A percentile compares a stretch with the other conserved stretches of the same genome.
Evolutionary conservation across 2,113 vertebrate genomes (phyloP).

Genomic region (Sebastes schlegelii): DNA sequence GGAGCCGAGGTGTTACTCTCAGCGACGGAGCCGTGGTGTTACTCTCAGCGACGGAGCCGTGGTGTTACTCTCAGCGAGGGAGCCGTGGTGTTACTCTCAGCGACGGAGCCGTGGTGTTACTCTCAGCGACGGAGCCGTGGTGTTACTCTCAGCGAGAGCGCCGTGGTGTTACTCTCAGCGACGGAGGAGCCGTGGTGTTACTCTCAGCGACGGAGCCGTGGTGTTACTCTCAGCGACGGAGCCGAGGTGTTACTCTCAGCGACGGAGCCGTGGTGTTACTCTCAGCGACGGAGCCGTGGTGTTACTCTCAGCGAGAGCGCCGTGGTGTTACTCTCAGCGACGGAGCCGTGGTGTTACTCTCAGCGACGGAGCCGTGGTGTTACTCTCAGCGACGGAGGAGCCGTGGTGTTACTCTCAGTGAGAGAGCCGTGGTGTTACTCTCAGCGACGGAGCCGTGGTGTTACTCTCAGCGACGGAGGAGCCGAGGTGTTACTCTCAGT

Average conservation of each 20-base stretch:
- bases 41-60: slow-evolving; percentile 57
- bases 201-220: slow-evolving; percentile 57
- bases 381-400: slow-evolving; percentile 55
- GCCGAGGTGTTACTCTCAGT: slow-evolving; percentile 39
- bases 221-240: slow-evolving; percentile 68
- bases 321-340: slow-evolving; percentile 32
- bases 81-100: slow-evolving; percentile 66
- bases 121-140: slow-evolving; percentile 57
- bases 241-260: too few species aligned
- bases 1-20: too few species aligned
- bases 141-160: slow-evolving; percentile 66
- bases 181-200: slow-evolving; percentile 61
- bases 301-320: slow-evolving; percentile 64
- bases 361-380: slow-evolving; percentile 20
- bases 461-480: slow-evolving; percentile 58
- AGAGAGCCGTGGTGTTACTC: not conserved
- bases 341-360: slow-evolving; percentile 66
- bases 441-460: slow-evolving; percentile 60
- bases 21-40: slow-evolving; percentile 62
- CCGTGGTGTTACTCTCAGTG: slow-evolving; percentile 63
- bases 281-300: slow-evolving; percentile 56
- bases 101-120: slow-evolving; percentile 59
- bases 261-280: slow-evolving; percentile 64
- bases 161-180: slow-evolving; percentile 64
- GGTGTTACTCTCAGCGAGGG: slow-evolving; percentile 67